Evolutionary conservation across 2,113 vertebrate species (phyloP), one percentile per base, ranked within the genome.

Genomic region (Rhinogobius similis): DNA sequence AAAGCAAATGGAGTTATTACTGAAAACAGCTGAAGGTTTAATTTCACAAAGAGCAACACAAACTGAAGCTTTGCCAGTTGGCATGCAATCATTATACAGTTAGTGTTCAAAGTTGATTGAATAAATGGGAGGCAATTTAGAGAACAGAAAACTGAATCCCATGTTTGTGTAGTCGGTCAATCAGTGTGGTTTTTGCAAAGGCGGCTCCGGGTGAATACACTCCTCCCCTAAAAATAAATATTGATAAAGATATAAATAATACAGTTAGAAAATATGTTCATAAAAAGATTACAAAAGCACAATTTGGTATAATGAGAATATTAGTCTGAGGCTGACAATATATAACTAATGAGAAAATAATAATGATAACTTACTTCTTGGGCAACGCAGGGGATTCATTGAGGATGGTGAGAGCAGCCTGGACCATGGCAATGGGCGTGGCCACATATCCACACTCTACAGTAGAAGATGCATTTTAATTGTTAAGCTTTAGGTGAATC

Each of bases 341-440:
- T n/a, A n/a, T n/a, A n/a, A n/a, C n/a, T n/a, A n/a, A 62, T 36
- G 46, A 61, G 10, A 3, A 27, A 1, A 26, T 26, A 13, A 20
- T 48, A 48, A 48, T 50, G 6, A 29, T 2, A 24, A 94, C 95
- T 94, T 75, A 99, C 97, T 12, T 79, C 78, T 95, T 94, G 48
- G 98, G 98, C 83, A 99, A 89, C 41, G 84, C 88, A n/a, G 90
- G 64, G 16, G 83, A n/a, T 62, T 99, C 98, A 2, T 92, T 95
- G 50, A 99, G 93, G 67, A 99, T 87, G 14, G 95, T 95, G 4
- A 98, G 55, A 62, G 88, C 96, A 58, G 95, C 94, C 69, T 99
- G 98, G 27, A 99, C 98, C 95, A 99, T 95, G 63, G 91, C 91
- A 55, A 98, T 96, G 61, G 98, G 92, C 0, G 97, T 98, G 65